phyloP scores from a whole-genome alignment of 2,888 invertebrate species.

The Zygaena filipendulae region DNA sequence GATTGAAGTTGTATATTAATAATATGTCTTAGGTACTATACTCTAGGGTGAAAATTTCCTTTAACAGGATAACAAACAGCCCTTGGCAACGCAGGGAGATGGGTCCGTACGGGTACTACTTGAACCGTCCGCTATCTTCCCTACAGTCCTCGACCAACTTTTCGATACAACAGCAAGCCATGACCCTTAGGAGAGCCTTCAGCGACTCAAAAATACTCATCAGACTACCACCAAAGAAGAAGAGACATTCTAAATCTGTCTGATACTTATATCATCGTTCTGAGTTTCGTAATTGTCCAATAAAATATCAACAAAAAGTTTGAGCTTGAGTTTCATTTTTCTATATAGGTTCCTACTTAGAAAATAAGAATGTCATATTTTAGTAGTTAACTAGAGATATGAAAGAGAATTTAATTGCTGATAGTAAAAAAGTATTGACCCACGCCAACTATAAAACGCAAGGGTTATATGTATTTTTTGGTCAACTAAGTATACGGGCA shows the following conservation, averaged over 20 bases:
- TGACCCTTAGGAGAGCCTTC: conserved; percentile 33
- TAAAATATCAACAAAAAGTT: not conserved
- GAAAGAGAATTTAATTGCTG: no score
- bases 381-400: no score
- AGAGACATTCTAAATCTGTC: conserved; percentile 50
- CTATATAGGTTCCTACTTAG: no score
- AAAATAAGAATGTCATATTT: not conserved
- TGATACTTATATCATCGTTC: no score
- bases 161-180: conserved; percentile 23
- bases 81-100: conserved; percentile 70
- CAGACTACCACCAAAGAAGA: conserved; percentile 40
- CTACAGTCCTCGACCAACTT: conserved; percentile 25
- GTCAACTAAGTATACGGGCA: no score
- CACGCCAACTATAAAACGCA: no score
- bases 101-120: conserved; percentile 70
- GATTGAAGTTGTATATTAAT: no score
- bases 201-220: conserved; percentile 45
- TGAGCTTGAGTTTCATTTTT: no score
- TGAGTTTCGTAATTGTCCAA: no score
- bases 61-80: conserved; percentile 65
- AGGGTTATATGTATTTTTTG: no score
- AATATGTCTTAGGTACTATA: no score
- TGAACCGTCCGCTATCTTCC: conserved; percentile 52
- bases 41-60: not conserved
- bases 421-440: no score